phyloP scores from a whole-genome alignment of 2,888 invertebrate genomes.

The Polydrusus pterygomalis region DNA sequence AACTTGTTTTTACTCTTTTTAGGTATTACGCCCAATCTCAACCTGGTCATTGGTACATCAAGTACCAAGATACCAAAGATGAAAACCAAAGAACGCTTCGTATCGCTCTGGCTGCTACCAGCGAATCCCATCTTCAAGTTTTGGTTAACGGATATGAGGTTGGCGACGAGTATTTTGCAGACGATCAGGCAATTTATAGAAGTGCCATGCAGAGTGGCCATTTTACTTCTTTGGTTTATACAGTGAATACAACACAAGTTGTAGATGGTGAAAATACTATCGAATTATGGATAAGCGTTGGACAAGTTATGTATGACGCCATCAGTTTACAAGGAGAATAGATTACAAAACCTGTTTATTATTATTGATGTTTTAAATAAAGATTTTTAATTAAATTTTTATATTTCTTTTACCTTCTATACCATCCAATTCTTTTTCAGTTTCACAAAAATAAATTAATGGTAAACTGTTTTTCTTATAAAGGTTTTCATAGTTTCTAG shows the following conservation, averaged over 20 bases:
- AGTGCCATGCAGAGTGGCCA: no score
- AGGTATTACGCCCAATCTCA: no score
- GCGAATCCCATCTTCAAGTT: constrained; percentile 16
- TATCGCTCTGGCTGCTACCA: constrained; percentile 26
- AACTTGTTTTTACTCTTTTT: constrained; percentile 2
- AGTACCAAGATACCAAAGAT: constrained; percentile 34
- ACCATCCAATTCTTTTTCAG: no score
- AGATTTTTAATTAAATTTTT: neutral
- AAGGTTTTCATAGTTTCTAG: no score
- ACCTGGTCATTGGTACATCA: constrained; percentile 43
- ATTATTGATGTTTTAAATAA: neutral
- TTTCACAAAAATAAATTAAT: no score
- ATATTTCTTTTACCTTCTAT: neutral
- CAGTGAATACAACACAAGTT: neutral
- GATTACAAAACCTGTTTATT: neutral
- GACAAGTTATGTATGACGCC: no score
- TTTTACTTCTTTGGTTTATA: neutral
- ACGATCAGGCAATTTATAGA: no score
- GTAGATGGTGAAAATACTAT: constrained; percentile 27
- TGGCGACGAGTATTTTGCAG: no score
- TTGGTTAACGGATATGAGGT: constrained; percentile 22
- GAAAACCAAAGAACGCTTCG: constrained; percentile 20
- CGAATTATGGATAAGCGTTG: constrained; percentile 3
- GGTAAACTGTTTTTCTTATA: no score
- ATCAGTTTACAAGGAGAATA: constrained; percentile 26